These are phyloP conservation scores for Papilio gigon DNA, from an alignment of 2,888 invertebrate genomes.

Conservation along the genomic window DNA sequence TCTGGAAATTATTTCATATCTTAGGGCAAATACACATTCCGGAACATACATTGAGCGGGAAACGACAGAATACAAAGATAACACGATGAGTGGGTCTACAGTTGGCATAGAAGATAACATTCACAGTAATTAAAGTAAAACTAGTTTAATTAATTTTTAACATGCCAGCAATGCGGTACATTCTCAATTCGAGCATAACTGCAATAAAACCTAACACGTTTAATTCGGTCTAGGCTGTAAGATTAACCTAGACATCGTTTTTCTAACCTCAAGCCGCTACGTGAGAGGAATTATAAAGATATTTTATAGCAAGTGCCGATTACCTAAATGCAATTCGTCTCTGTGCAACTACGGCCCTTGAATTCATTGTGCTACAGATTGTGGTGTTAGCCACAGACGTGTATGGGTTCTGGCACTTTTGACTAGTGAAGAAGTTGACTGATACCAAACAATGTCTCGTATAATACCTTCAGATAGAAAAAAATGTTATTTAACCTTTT, in stretches of 20 bases:
- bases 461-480: neutral
- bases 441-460: no score
- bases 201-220: slow-evolving; percentile 8
- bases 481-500: no score
- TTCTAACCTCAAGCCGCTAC: slow-evolving; percentile 28
- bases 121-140: neutral
- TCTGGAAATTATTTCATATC: neutral
- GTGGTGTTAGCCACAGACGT: neutral
- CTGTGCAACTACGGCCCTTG: neutral
- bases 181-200: slow-evolving; percentile 4
- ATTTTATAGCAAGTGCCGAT: slow-evolving; percentile 4
- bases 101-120: neutral
- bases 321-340: slow-evolving; percentile 1
- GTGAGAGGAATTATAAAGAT: slow-evolving; percentile 24
- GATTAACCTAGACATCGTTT: slow-evolving; percentile 37
- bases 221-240: slow-evolving; percentile 12
- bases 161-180: neutral
- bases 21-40: neutral
- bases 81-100: neutral
- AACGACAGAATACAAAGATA: neutral
- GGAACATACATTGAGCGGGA: neutral
- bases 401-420: no score
- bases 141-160: neutral
- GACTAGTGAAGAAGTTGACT: no score
- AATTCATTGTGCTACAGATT: no score